These are phyloP conservation scores for Mesorhabditis sp. DNA, from an alignment of 2,888 invertebrate species.

Conservation along the genomic window DNA sequence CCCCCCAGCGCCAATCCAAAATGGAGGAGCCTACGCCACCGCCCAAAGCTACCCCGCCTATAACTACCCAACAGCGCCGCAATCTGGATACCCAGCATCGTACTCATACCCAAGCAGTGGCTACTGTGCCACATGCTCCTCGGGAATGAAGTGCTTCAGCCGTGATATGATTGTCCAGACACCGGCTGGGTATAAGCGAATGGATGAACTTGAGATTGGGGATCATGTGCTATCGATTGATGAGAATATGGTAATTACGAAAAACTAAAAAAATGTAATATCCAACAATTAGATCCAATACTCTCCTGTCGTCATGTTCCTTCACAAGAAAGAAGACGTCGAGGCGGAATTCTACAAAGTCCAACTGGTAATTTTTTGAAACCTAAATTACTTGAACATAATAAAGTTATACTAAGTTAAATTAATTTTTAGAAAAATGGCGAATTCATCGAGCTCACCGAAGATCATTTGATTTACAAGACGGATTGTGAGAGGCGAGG, in stretches of 20 bases:
- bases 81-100: neutral
- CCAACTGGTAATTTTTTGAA: neutral
- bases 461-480: conserved; percentile 3
- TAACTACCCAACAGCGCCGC: neutral
- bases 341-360: conserved; percentile 4
- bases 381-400: too few species aligned
- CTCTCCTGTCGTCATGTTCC: neutral
- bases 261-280: neutral
- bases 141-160: conserved; percentile 5
- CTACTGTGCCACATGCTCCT: neutral
- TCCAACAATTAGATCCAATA: neutral
- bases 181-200: neutral
- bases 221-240: neutral
- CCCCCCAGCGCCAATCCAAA: neutral
- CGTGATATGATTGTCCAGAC: neutral
- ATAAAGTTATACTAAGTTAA: too few species aligned
- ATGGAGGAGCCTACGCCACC: neutral
- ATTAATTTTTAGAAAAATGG: conserved; percentile 1
- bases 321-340: neutral
- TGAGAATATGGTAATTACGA: neutral
- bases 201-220: neutral
- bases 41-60: neutral
- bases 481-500: neutral
- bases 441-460: neutral
- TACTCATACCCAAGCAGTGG: neutral